Base-by-base conservation (phyloP, 2,797 vertebrate genomes). In the Caiman crocodilus region DNA sequence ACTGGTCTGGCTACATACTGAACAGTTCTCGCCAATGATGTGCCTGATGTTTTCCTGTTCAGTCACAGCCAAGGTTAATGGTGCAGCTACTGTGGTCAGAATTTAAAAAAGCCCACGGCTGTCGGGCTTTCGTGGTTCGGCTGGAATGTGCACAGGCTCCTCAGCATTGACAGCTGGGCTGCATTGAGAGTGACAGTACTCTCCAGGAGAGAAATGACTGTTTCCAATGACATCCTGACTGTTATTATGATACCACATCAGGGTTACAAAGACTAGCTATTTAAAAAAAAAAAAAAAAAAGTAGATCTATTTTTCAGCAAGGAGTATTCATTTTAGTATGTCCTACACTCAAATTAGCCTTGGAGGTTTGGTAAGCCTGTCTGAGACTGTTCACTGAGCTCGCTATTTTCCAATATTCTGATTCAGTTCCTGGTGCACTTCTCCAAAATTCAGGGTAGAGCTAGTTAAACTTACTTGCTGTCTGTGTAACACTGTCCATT, bases 241-340 rank as follows among this genome's bases (percentile, higher is more conserved):
- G 97, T 97, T 97, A 97, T 4, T 17, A 76, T 86, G 89, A 87
- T 30, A 32, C 94, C 15, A 9, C 95, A 95, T 97, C 97, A 97
- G 97, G 97, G 96, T 87, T 94, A 95, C 90, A 92, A 88, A 94
- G 95, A 95, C 95, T 96, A n/a, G 42, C 89, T 96, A 88, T 93
- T 84, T 71, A 87, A 90, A 82, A 77, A 85, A 61, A 0, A 85
- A 85, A 61, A 0, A 85, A 28, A 30, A 76, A 65, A 4, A 50
- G n/a, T 18, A 2, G 8, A 76, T 87, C 82, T 96, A 86, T 96
- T 97, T 97, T 96, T 94, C 85, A 81, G 90, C 88, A 50, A 90
- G 86, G 82, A 96, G 73, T 56, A 77, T 55, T 83, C 10, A 79
- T 94, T 93, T 94, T 89, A 57, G 1, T 84, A 28, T 5, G 25